Percentiles rank a stretch among this genome's conserved stretches.
Conservation (phyloP, 30 jellyfish, hydroid and myxozoan genomes). For the Turritopsis dohrnii region DNA sequence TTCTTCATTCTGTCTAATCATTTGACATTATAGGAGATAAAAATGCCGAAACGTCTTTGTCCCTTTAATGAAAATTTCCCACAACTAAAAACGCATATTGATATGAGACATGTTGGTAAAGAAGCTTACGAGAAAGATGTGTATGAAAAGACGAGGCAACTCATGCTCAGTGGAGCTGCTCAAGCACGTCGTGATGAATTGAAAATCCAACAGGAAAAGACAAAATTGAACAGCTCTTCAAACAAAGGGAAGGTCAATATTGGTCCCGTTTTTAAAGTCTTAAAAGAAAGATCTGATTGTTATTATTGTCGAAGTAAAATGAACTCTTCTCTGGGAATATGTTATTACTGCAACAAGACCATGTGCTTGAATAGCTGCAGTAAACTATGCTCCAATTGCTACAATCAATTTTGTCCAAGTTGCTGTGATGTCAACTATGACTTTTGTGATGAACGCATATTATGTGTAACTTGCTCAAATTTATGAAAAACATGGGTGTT, state of each 20-base stretch:
- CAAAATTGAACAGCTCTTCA: neutral
- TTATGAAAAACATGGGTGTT: neutral
- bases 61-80: conserved; percentile 64
- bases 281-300: conserved; percentile 37
- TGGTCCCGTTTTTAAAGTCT: conserved; percentile 81
- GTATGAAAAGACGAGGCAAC: conserved; percentile 56
- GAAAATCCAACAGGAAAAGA: neutral
- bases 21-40: neutral
- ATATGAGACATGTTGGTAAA: conserved; percentile 91
- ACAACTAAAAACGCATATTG: conserved; percentile 74
- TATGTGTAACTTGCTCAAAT: conserved; percentile 30
- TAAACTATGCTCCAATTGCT: conserved; percentile 54
- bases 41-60: conserved; percentile 88
- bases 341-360: conserved; percentile 56
- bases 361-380: conserved; percentile 50
- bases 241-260: conserved; percentile 51
- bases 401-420: conserved; percentile 55
- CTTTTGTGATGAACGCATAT: conserved; percentile 17
- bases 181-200: conserved; percentile 49
- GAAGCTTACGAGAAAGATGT: conserved; percentile 80
- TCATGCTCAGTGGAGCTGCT: conserved; percentile 60
- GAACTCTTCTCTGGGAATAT: neutral
- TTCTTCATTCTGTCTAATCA: neutral
- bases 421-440: conserved; percentile 74
- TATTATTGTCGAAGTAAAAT: conserved; percentile 25